These are phyloP conservation scores for Gavia stellata DNA, from an alignment of 2,113 vertebrate genomes.

Conservation along the genomic window DNA sequence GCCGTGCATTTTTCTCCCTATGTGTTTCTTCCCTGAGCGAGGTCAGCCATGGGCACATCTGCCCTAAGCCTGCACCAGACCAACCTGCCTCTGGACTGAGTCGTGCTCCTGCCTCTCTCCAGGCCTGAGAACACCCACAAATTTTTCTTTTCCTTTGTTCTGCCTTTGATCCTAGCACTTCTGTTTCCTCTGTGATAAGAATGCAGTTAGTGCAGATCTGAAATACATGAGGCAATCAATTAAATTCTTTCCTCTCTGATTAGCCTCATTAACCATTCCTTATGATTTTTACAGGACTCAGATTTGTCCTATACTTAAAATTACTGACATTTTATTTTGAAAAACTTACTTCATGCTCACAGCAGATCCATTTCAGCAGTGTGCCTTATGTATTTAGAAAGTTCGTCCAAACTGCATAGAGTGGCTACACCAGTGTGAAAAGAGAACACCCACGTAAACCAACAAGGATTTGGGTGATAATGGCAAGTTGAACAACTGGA, in stretches of 20 bases:
- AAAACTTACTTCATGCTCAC: background rate
- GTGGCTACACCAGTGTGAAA: background rate
- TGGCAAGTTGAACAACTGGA: background rate
- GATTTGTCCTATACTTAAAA: background rate
- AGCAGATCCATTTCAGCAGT: background rate
- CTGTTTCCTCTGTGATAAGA: background rate
- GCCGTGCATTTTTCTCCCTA: rapidly evolving
- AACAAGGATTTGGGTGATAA: background rate
- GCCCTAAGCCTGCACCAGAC: background rate
- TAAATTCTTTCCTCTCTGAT: background rate
- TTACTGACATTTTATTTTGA: background rate
- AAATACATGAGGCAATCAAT: background rate
- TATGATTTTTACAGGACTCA: background rate
- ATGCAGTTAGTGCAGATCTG: background rate
- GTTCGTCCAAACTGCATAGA: background rate
- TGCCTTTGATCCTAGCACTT: background rate
- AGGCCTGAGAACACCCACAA: background rate
- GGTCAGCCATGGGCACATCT: background rate
- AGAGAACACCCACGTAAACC: background rate
- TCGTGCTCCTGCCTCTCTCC: background rate
- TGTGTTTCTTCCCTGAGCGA: background rate
- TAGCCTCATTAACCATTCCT: background rate
- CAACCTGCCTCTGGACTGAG: background rate
- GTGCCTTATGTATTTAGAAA: background rate
- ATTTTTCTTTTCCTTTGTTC: background rate